These are phyloP conservation scores for Aplysina aerophoba DNA, from an alignment of 37 sponge, comb jelly and placozoan species.

Conservation along the genomic window DNA sequence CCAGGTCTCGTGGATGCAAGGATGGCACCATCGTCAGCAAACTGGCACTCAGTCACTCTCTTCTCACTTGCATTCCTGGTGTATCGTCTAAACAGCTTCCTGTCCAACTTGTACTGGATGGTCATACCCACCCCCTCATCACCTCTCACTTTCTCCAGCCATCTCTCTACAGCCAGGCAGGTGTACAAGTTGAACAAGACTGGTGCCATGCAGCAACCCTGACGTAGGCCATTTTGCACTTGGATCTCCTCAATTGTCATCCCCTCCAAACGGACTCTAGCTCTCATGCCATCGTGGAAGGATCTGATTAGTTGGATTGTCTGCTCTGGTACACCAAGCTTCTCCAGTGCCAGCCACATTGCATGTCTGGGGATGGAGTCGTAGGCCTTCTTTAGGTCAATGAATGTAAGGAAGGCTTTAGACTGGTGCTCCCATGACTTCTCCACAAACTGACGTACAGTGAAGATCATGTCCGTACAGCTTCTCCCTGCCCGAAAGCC, in stretches of 20 bases:
- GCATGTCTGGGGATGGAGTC: slow-evolving; percentile 24
- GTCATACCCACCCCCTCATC: slow-evolving; percentile 14
- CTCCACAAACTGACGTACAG: too few relatives aligned
- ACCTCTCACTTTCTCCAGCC: slow-evolving; percentile 18
- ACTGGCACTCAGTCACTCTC: slow-evolving; percentile 16
- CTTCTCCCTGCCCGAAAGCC: slow-evolving; percentile 4
- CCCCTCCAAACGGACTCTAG: slow-evolving; percentile 17
- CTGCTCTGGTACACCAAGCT: slow-evolving; percentile 32
- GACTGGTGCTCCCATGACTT: slow-evolving; percentile 20
- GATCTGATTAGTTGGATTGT: slow-evolving; percentile 17
- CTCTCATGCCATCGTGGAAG: slow-evolving; percentile 20
- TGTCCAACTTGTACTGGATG: background rate
- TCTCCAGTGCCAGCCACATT: slow-evolving; percentile 32
- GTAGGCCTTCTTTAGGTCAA: slow-evolving; percentile 30
- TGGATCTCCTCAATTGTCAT: background rate
- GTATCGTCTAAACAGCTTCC: background rate
- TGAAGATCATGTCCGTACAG: slow-evolving; percentile 16
- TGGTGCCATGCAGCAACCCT: slow-evolving; percentile 28
- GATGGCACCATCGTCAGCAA: slow-evolving; percentile 39
- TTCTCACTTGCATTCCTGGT: slow-evolving; percentile 16
- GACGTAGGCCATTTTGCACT: slow-evolving; percentile 18
- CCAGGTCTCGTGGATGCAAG: slow-evolving; percentile 31
- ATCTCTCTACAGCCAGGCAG: slow-evolving; percentile 12
- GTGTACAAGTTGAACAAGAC: slow-evolving; percentile 13
- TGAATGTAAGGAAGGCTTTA: slow-evolving; percentile 10